These are phyloP conservation scores for Xiphophorus maculatus DNA, from an alignment of 2,113 vertebrate species.

Conservation along the genomic window DNA sequence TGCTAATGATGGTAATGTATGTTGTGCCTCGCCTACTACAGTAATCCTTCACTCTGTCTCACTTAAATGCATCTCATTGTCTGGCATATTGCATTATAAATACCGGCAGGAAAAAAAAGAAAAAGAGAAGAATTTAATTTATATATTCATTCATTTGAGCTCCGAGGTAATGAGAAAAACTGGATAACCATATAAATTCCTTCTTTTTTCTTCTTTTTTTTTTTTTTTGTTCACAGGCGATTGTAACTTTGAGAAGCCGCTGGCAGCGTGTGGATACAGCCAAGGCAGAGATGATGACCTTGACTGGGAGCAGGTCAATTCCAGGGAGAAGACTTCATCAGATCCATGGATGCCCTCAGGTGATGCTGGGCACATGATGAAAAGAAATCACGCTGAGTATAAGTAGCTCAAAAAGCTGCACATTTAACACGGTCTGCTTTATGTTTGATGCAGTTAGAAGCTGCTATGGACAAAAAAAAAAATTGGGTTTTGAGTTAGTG, in stretches of 20 bases:
- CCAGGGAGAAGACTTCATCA: conserved; percentile 81
- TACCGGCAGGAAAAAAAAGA: conserved; percentile 34
- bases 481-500: background rate
- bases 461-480: background rate
- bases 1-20: conserved; percentile 80
- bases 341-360: conserved; percentile 92
- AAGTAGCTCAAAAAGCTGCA: conserved; percentile 1
- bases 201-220: conserved; percentile 61
- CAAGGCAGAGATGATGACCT: conserved; percentile 93
- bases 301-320: conserved; percentile 93
- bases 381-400: conserved; percentile 12
- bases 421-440: conserved; percentile 19
- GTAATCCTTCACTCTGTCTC: conserved; percentile 79
- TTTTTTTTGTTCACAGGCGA: conserved; percentile 83
- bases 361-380: conserved; percentile 10
- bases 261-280: conserved; percentile 90
- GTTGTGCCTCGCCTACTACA: conserved; percentile 66
- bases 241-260: conserved; percentile 92
- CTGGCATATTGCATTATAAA: conserved; percentile 76
- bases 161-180: conserved; percentile 69
- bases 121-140: conserved; percentile 61
- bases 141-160: conserved; percentile 70
- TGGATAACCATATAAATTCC: conserved; percentile 48
- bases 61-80: conserved; percentile 79
- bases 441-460: background rate